phyloP scores from a whole-genome alignment of 2,797 vertebrate genomes.

The Dicrostonyx torquatus region DNA sequence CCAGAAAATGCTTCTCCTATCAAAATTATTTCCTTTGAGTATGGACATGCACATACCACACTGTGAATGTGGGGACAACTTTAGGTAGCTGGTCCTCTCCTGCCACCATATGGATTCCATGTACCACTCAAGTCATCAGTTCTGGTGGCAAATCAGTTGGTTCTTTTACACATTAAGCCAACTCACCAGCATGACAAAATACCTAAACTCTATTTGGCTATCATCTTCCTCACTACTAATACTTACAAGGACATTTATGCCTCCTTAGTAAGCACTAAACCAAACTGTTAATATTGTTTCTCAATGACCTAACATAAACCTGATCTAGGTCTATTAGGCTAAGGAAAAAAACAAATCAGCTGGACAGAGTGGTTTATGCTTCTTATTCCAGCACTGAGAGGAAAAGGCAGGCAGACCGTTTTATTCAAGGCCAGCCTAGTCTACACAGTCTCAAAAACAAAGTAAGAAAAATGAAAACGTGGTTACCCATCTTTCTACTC shows the following conservation, averaged over 20 bases:
- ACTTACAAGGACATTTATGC: not conserved
- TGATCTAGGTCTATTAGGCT: not conserved
- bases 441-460: not conserved
- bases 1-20: not conserved
- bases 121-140: not conserved
- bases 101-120: too few relatives aligned
- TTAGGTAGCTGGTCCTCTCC: not conserved
- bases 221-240: constrained; percentile 28
- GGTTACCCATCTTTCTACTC: not conserved
- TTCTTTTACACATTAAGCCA: not conserved
- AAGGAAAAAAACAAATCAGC: not conserved
- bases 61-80: not conserved
- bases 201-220: not conserved
- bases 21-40: not conserved
- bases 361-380: not conserved
- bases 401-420: not conserved
- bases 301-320: not conserved
- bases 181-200: not conserved
- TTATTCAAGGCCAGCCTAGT: not conserved
- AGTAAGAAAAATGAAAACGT: not conserved
- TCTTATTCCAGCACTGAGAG: not conserved
- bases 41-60: not conserved
- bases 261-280: not conserved
- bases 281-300: not conserved
- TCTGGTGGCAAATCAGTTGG: not conserved